These are phyloP conservation scores for Lampris megalopsis DNA, from an alignment of 2,113 vertebrate species.

Conservation along the genomic window DNA sequence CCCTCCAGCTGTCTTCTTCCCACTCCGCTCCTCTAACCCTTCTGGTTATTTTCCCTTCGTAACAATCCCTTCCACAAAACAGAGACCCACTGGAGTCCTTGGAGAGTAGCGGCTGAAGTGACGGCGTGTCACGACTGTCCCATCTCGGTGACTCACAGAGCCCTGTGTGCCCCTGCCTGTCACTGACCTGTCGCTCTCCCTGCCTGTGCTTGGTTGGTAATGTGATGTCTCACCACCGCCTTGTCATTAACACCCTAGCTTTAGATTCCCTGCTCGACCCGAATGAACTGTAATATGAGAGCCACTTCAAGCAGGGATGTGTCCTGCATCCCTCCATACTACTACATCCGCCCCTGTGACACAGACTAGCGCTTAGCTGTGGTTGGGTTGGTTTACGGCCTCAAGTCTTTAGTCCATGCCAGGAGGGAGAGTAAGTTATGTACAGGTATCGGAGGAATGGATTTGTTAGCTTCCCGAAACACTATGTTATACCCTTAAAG, in stretches of 20 bases:
- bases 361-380: background rate
- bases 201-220: slow-evolving; percentile 53
- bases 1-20: slow-evolving; percentile 40
- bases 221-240: slow-evolving; percentile 40
- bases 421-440: slow-evolving; percentile 27
- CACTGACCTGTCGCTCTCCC: slow-evolving; percentile 70
- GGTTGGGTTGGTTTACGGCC: slow-evolving; percentile 30
- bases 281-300: slow-evolving; percentile 16
- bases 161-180: slow-evolving; percentile 73
- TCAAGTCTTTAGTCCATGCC: slow-evolving; percentile 7
- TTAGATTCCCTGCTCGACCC: slow-evolving; percentile 10
- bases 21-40: slow-evolving; percentile 11
- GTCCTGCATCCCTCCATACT: too few species aligned
- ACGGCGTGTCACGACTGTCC: slow-evolving; percentile 73
- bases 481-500: slow-evolving; percentile 25
- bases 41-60: slow-evolving; percentile 41
- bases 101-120: slow-evolving; percentile 68
- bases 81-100: slow-evolving; percentile 49
- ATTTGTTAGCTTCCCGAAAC: slow-evolving; percentile 40
- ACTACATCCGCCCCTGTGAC: too few species aligned
- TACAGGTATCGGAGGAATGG: slow-evolving; percentile 27
- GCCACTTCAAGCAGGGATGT: slow-evolving; percentile 22
- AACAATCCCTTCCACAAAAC: slow-evolving; percentile 33
- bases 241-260: slow-evolving; percentile 44
- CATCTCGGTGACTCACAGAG: slow-evolving; percentile 76